Evolutionary conservation across 1,140 invertebrate genomes (phyloP).

Genomic region (Meteorus sp.): DNA sequence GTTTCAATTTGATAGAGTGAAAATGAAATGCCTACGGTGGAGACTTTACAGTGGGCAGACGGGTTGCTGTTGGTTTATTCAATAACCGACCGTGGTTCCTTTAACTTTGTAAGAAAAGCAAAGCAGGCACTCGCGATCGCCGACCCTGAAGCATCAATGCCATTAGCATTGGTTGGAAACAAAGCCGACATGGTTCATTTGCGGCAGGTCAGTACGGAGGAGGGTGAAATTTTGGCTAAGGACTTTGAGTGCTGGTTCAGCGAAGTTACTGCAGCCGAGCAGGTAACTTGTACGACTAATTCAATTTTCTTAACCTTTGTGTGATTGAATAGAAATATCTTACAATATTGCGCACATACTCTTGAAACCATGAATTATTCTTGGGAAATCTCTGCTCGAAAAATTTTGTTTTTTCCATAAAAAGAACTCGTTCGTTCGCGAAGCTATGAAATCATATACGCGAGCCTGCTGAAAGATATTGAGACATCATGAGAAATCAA

Average conservation of each 20-base stretch:
- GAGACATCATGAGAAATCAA: not conserved
- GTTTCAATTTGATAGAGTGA: slow-evolving; percentile 54
- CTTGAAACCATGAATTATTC: too few species aligned
- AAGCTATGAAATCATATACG: too few species aligned
- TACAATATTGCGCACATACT: too few species aligned
- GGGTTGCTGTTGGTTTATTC: slow-evolving; percentile 88
- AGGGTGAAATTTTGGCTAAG: slow-evolving; percentile 85
- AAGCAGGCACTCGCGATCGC: slow-evolving; percentile 70
- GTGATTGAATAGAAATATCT: too few species aligned
- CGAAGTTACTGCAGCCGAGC: slow-evolving; percentile 88
- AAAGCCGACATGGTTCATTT: slow-evolving; percentile 92
- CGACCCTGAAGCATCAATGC: slow-evolving; percentile 66
- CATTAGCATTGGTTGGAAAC: slow-evolving; percentile 81
- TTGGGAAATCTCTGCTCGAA: too few species aligned
- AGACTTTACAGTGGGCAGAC: slow-evolving; percentile 86
- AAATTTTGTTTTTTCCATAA: too few species aligned
- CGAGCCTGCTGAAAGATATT: too few species aligned
- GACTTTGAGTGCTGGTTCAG: slow-evolving; percentile 85
- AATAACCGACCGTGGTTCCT: slow-evolving; percentile 84
- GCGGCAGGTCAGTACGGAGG: slow-evolving; percentile 83
- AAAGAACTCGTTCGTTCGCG: too few species aligned
- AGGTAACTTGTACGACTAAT: slow-evolving; percentile 60
- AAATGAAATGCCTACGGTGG: slow-evolving; percentile 74
- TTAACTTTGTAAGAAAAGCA: slow-evolving; percentile 79
- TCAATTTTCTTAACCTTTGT: too few species aligned